Evolutionary conservation across 2,113 vertebrate species (phyloP).

Genomic region (Malurus alboscapulatus): DNA sequence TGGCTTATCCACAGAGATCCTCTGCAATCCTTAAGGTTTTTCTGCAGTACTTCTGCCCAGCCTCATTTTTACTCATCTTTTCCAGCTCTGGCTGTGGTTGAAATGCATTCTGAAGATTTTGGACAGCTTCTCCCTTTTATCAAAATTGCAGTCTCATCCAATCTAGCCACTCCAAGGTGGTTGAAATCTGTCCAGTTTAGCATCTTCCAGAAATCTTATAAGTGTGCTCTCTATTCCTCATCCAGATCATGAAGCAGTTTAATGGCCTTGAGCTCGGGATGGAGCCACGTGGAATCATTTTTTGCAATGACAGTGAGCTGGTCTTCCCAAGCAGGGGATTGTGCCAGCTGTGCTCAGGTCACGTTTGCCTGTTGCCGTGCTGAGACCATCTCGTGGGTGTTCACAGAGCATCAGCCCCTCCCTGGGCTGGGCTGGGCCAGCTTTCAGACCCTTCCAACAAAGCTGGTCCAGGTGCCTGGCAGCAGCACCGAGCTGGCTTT

Average conservation of each 20-base stretch:
- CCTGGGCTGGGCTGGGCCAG: neutral
- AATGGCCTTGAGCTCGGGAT: neutral
- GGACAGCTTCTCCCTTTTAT: slow-evolving; percentile 24
- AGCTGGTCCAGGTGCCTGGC: neutral
- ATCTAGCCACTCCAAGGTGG: neutral
- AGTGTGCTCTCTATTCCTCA: slow-evolving; percentile 2
- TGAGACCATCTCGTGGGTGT: neutral
- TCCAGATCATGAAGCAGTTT: slow-evolving; percentile 10
- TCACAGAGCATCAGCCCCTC: neutral
- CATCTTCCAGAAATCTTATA: slow-evolving; percentile 3
- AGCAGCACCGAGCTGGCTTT: neutral
- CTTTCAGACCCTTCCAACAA: neutral
- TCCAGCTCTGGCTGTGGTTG: neutral
- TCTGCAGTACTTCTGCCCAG: neutral
- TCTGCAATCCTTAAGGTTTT: neutral
- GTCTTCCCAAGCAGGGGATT: neutral
- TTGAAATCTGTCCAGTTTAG: slow-evolving; percentile 15
- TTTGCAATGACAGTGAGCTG: neutral
- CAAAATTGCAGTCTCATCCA: neutral
- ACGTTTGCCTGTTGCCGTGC: neutral
- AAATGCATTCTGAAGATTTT: slow-evolving; percentile 16
- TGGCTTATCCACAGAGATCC: neutral
- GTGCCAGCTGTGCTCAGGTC: neutral
- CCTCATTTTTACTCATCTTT: neutral
- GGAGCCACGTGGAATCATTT: neutral